Conservation (phyloP, 2,888 invertebrate species). For the Asteroscopus sphinx region DNA sequence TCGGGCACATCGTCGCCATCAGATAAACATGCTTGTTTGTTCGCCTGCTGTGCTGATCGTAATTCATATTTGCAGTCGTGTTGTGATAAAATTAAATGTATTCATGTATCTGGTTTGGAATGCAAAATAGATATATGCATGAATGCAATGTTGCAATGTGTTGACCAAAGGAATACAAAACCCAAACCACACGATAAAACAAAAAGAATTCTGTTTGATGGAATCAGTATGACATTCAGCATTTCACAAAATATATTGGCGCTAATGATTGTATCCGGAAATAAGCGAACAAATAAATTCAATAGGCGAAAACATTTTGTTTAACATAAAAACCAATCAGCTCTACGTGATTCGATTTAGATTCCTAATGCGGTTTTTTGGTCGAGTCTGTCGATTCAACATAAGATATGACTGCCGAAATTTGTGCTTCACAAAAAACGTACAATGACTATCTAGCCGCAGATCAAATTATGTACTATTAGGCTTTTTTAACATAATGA, state of each 20-base stretch:
- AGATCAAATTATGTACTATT: conserved; percentile 72
- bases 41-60: conserved; percentile 50
- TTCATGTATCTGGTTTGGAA: conserved; percentile 46
- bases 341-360: conserved; percentile 84
- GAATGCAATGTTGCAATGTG: conserved; percentile 31
- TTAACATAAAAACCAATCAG: conserved; percentile 77
- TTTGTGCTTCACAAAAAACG: conserved; percentile 69
- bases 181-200: conserved; percentile 1
- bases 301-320: conserved; percentile 63
- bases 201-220: conserved; percentile 3
- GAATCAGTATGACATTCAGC: background rate
- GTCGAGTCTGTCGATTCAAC: conserved; percentile 61
- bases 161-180: conserved; percentile 20
- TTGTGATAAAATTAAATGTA: conserved; percentile 54
- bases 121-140: conserved; percentile 41
- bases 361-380: conserved; percentile 75
- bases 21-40: conserved; percentile 78
- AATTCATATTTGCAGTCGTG: conserved; percentile 56
- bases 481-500: conserved; percentile 65
- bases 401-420: conserved; percentile 73
- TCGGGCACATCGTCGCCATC: conserved; percentile 80
- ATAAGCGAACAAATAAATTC: conserved; percentile 24
- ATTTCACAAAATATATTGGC: conserved; percentile 8
- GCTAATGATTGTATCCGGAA: conserved; percentile 27
- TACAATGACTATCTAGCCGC: conserved; percentile 74